A percentile compares a stretch with the other conserved stretches of the same genome.
Evolutionary conservation across 1,140 invertebrate genomes (phyloP).

Genomic region (Homalodisca vitripennis): DNA sequence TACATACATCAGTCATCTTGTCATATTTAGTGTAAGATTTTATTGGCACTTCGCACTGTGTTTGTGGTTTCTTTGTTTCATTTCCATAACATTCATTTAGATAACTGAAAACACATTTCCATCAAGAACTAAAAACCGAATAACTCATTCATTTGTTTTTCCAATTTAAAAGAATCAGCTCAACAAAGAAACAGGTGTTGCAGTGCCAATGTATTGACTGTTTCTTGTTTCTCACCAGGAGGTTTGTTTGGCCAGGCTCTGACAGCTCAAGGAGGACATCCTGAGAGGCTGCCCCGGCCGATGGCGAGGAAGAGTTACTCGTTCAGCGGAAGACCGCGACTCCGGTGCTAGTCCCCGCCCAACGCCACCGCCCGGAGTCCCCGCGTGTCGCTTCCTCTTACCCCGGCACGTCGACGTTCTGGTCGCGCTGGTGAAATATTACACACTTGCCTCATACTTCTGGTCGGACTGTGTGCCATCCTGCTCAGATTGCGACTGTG

Average conservation of each 20-base stretch:
- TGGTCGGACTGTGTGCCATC: background rate
- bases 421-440: slow-evolving; percentile 21
- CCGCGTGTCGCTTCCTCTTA: slow-evolving; percentile 27
- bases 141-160: no score
- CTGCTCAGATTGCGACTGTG: background rate
- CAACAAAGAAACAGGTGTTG: no score
- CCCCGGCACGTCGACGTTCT: slow-evolving; percentile 19
- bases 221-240: slow-evolving; percentile 24
- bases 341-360: slow-evolving; percentile 22
- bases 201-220: no score
- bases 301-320: slow-evolving; percentile 21
- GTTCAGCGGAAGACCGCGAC: slow-evolving; percentile 26
- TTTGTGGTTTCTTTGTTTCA: no score
- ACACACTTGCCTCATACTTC: background rate
- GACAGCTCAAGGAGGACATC: slow-evolving; percentile 17
- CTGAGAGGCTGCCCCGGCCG: slow-evolving; percentile 20
- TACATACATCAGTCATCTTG: no score
- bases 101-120: no score
- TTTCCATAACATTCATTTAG: no score
- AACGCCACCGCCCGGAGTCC: background rate
- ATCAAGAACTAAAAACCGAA: no score
- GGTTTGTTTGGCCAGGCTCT: slow-evolving; percentile 23
- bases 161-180: no score
- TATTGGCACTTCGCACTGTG: no score
- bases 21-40: no score